Evolutionary conservation across 1,140 invertebrate species (phyloP).

Genomic region (Apis cerana): DNA sequence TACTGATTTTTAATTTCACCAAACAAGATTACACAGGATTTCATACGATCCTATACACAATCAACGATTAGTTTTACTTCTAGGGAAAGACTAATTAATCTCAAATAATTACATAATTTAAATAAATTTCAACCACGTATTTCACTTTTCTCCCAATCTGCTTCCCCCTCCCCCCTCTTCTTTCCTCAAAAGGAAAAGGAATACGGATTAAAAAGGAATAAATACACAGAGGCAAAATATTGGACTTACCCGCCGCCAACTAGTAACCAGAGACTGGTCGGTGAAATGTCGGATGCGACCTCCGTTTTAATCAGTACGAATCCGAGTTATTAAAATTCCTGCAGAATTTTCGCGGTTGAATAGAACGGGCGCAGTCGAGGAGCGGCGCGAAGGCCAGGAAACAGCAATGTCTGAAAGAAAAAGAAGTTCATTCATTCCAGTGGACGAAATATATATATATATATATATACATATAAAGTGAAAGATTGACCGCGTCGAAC

Average conservation of each 20-base stretch:
- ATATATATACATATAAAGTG: not conserved
- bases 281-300: conserved; percentile 52
- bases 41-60: not conserved
- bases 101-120: not conserved
- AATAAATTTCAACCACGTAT: not conserved
- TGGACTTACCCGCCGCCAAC: conserved; percentile 4
- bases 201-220: conserved; percentile 30
- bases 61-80: not conserved
- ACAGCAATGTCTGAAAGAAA: conserved; percentile 55
- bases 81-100: not conserved
- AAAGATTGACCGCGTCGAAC: conserved; percentile 17
- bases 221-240: conserved; percentile 52
- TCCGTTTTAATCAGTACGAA: conserved; percentile 68
- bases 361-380: conserved; percentile 39
- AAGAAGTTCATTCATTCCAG: conserved; percentile 63
- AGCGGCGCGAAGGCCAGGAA: conserved; percentile 6
- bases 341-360: conserved; percentile 64
- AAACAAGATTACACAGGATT: no score
- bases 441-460: conserved; percentile 62
- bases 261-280: conserved; percentile 3
- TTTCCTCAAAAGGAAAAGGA: not conserved
- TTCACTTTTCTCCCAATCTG: not conserved
- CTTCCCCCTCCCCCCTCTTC: no score
- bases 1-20: no score
- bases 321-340: conserved; percentile 69